Evolutionary conservation across 2,888 invertebrate species (phyloP), one percentile per base, ranked within the genome.

Genomic region (Drosophila borealis): DNA sequence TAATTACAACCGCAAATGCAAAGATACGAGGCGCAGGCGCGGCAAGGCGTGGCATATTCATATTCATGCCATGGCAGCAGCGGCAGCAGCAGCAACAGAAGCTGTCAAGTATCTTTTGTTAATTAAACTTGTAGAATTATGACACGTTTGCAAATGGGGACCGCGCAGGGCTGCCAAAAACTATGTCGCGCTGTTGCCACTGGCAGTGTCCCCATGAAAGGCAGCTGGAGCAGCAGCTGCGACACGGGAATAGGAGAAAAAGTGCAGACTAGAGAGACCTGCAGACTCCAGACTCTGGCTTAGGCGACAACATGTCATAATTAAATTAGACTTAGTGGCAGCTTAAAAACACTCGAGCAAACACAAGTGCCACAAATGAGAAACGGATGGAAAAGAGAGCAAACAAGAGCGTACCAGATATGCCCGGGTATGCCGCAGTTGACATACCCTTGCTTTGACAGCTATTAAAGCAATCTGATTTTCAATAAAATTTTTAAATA

Each of bases 101-200:
- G 85, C 85, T 88, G 83, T 88, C 88, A 85, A 84, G 88, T 78
- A 88, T 88, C 85, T 87, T 86, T 86, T 83, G 85, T 88, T 86
- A 86, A 86, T 86, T 86, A 86, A 86, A 86, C 85, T 86, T 86
- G 84, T 79, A 78, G 87, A 88, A 86, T 86, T 86, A 88, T 86
- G 84, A 80, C 89, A 80, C 85, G 83, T 73, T 64, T 67, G 73
- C 73, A 83, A 82, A 83, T 78, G 44, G 87, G 84, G 70, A 70
- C 72, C 55, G 25, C 29, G 45, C 53, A 33, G 39, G 33, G 25
- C 51, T 56, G 69, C 76, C 77, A 59, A 70, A 80, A 81, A 76
- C 77, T 81, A 72, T 80, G 74, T 70, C 77, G 77, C 51, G 39
- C 49, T 41, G 64, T 70, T 74, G 70, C 78, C 78, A 78, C 60